Percentiles rank a stretch among this genome's conserved stretches.
These are phyloP conservation scores for Myoxocephalus aenaeus DNA, from an alignment of 2,797 vertebrate species.

Conservation along the genomic window DNA sequence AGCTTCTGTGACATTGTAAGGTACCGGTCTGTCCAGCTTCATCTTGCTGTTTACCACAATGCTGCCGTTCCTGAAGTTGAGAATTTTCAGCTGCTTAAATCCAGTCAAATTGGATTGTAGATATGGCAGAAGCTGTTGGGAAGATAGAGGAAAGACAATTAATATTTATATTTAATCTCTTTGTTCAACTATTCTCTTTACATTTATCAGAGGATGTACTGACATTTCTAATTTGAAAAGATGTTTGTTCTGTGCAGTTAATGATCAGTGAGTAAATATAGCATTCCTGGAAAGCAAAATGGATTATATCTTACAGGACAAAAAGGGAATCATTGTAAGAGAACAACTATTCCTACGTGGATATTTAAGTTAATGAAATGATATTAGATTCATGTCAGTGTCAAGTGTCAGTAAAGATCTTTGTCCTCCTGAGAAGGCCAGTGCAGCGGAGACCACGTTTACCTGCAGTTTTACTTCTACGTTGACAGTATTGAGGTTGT, in stretches of 20 bases:
- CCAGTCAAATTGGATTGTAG: conserved; percentile 93
- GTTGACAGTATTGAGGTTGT: conserved; percentile 40
- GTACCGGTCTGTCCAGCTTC: conserved; percentile 90
- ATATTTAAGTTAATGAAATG: conserved; percentile 33
- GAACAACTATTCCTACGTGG: conserved; percentile 14
- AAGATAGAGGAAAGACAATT: conserved; percentile 20
- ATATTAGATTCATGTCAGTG: conserved; percentile 9
- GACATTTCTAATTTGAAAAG: neutral
- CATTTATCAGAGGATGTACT: neutral
- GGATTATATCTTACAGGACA: conserved; percentile 1
- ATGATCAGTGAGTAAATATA: neutral
- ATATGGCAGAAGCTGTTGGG: conserved; percentile 91
- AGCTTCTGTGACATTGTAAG: conserved; percentile 90
- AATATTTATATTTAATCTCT: conserved; percentile 7
- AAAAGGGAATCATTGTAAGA: neutral
- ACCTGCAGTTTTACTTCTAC: conserved; percentile 22
- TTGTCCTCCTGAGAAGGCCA: conserved; percentile 22
- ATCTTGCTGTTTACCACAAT: conserved; percentile 95
- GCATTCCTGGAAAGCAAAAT: conserved; percentile 8
- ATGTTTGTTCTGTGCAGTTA: conserved; percentile 23
- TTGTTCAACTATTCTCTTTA: neutral
- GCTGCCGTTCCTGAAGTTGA: conserved; percentile 95
- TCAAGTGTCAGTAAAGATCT: conserved; percentile 33
- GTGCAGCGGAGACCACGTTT: conserved; percentile 3
- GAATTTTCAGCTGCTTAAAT: conserved; percentile 94